These are phyloP conservation scores for Pseudotriccus pelzelni DNA, from an alignment of 2,797 vertebrate genomes.

Conservation along the genomic window DNA sequence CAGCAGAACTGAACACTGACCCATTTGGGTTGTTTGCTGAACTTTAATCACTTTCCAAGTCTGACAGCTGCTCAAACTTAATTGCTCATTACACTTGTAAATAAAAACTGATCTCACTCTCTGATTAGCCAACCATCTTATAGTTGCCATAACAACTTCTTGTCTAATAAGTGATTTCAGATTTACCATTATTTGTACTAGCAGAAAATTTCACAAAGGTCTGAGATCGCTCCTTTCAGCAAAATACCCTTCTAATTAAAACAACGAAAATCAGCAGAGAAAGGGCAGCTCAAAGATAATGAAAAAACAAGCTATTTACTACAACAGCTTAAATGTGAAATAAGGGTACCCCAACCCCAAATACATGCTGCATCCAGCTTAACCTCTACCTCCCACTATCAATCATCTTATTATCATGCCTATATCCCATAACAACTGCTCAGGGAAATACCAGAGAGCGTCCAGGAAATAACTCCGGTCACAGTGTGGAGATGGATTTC, in stretches of 20 bases:
- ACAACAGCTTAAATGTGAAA: conserved; percentile 36
- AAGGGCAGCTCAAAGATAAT: conserved; percentile 60
- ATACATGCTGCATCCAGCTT: neutral
- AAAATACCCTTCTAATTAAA: conserved; percentile 64
- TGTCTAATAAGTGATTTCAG: conserved; percentile 65
- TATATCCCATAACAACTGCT: neutral
- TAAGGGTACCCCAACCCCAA: conserved; percentile 14
- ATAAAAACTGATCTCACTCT: conserved; percentile 70
- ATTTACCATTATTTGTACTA: conserved; percentile 62
- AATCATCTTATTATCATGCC: neutral
- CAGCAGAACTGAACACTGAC: conserved; percentile 45
- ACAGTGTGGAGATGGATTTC: neutral
- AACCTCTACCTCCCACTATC: neutral
- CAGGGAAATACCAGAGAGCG: neutral
- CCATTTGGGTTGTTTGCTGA: conserved; percentile 62
- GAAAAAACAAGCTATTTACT: conserved; percentile 51
- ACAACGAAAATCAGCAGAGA: neutral
- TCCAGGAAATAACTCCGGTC: neutral
- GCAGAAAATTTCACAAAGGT: conserved; percentile 63
- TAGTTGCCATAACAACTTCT: conserved; percentile 70
- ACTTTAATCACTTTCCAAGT: conserved; percentile 64
- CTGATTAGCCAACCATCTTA: conserved; percentile 61
- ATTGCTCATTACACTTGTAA: conserved; percentile 69
- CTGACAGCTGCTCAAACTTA: conserved; percentile 72
- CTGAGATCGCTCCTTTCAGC: conserved; percentile 48